Evolutionary conservation across 2,113 vertebrate genomes (phyloP), one percentile per base, ranked within the genome.

Genomic region (Strix aluco): DNA sequence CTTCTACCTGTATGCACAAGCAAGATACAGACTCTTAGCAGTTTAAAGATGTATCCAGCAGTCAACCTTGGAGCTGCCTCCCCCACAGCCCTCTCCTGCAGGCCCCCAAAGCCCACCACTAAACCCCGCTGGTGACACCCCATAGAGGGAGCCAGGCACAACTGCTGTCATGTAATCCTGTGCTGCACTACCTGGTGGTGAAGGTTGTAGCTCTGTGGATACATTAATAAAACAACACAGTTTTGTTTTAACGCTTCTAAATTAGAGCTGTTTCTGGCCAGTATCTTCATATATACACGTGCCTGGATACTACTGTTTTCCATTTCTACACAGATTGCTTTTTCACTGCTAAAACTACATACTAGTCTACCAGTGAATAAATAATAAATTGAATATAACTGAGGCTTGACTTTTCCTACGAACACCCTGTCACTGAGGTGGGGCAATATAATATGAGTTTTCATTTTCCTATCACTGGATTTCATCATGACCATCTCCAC

Each of bases 81-180:
- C 40, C 5, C 7, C 20, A 25, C 25, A 61, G 30, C 8, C n/a
- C 13, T 40, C 16, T 67, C 38, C 22, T 0, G 0, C 38, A 21
- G 20, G 3, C 5, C 13, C 17, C 13, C 8, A 25, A 55, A 36
- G 5, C n/a, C 10, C 29, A 13, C 49, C 32, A 23, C 34, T 9
- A n/a, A 15, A 16, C 0, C 21, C 3, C 19, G 1, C 16, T 0
- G 7, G 38, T 10, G 17, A 32, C 23, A 67, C 11, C 59, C 44
- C 4, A 1, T 9, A 11, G 6, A 34, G 42, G 36, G 27, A 78
- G 13, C 29, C 22, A 70, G 65, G 65, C 65, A 65, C 32, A 85
- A 13, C 15, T 65, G 26, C 36, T 88, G 80, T 57, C 55, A 19
- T 1, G 5, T 12, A 18, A 32, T 74, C 40, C 42, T 49, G 57